Evolutionary conservation across 2,888 invertebrate genomes (phyloP).

Genomic region (Drosophila maculinotata): DNA sequence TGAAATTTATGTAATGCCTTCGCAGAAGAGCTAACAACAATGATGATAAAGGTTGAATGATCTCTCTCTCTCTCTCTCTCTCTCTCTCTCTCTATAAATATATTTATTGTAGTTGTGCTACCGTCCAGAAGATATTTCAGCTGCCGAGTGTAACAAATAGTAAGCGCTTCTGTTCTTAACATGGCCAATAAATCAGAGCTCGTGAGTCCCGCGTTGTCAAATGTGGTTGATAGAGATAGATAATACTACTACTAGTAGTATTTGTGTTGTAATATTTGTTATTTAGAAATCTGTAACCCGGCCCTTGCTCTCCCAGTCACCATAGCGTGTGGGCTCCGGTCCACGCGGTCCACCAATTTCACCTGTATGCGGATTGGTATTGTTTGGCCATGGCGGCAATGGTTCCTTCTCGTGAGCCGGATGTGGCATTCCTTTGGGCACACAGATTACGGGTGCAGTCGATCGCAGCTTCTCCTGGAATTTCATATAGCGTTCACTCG

Average conservation of each 20-base stretch:
- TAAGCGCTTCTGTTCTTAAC: slow-evolving; percentile 68
- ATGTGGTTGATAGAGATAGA: background rate
- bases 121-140: slow-evolving; percentile 42
- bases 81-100: no score
- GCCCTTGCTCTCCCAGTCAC: slow-evolving; percentile 99
- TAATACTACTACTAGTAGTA: background rate
- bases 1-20: slow-evolving; percentile 76
- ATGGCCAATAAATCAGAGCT: slow-evolving; percentile 61
- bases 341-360: slow-evolving; percentile 97
- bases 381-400: slow-evolving; percentile 92
- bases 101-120: slow-evolving; percentile 58
- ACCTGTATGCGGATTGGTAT: slow-evolving; percentile 95
- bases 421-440: slow-evolving; percentile 90
- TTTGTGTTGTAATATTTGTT: background rate
- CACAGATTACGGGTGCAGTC: slow-evolving; percentile 87
- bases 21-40: slow-evolving; percentile 55
- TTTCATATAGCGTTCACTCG: slow-evolving; percentile 87
- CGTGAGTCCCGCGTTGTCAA: slow-evolving; percentile 1
- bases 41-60: slow-evolving; percentile 40
- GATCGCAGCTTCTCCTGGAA: slow-evolving; percentile 90
- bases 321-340: slow-evolving; percentile 99
- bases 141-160: slow-evolving; percentile 52
- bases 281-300: slow-evolving; percentile 95
- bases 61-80: slow-evolving; percentile 14
- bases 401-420: slow-evolving; percentile 92